These are phyloP conservation scores for Sphaerodactylus townsendi DNA, from an alignment of 2,113 vertebrate genomes.

Conservation along the genomic window DNA sequence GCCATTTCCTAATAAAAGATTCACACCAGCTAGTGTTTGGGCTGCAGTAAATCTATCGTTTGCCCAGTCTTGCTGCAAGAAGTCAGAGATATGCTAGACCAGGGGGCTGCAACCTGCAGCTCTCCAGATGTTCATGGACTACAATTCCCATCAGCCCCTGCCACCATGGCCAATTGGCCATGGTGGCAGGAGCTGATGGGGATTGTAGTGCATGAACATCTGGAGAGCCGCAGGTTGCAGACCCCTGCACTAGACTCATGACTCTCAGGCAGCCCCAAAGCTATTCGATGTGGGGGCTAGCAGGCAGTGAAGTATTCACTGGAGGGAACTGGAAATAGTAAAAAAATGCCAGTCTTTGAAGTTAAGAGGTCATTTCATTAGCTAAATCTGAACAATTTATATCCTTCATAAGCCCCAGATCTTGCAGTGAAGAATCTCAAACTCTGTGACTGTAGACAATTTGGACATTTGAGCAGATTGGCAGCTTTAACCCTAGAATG, in stretches of 20 bases:
- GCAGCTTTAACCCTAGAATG: background rate
- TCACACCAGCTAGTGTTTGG: too few relatives aligned
- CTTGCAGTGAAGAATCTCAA: background rate
- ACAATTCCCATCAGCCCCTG: too few relatives aligned
- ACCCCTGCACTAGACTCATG: background rate
- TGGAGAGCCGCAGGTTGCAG: too few relatives aligned
- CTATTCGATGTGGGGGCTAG: background rate
- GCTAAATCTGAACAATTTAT: background rate
- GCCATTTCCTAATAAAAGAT: too few relatives aligned
- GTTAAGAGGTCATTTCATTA: background rate
- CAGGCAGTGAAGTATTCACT: too few relatives aligned
- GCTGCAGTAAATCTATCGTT: background rate
- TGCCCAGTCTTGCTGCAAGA: background rate
- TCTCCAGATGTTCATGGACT: too few relatives aligned
- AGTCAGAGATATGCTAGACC: background rate
- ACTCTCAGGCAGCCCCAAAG: background rate
- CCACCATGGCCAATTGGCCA: too few relatives aligned
- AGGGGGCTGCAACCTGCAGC: too few relatives aligned
- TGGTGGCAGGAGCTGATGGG: too few relatives aligned
- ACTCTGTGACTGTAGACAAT: background rate
- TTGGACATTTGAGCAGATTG: background rate
- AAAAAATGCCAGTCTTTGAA: too few relatives aligned
- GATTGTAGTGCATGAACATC: too few relatives aligned
- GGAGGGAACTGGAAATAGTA: too few relatives aligned
- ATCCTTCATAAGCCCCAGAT: background rate